A percentile compares a stretch with the other conserved stretches of the same genome.
phyloP scores from a whole-genome alignment of 2,888 invertebrate genomes.

The Dryomyza anilis region DNA sequence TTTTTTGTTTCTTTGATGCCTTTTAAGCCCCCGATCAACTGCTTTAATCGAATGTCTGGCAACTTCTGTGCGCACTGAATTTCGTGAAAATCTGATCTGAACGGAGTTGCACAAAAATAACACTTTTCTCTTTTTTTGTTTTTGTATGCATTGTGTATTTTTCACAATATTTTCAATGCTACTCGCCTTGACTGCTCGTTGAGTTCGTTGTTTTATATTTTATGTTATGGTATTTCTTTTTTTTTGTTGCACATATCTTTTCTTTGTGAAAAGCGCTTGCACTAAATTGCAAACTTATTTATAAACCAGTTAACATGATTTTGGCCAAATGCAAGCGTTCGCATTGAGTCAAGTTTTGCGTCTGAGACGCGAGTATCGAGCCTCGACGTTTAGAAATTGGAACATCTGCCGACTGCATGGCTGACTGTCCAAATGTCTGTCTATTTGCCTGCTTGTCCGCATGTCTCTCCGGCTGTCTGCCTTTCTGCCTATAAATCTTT shows the following conservation, averaged over 20 bases:
- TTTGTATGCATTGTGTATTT: background rate
- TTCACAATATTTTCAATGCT: background rate
- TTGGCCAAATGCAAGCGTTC: background rate
- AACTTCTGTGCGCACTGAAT: conserved; percentile 24
- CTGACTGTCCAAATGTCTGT: background rate
- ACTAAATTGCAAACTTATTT: conserved; percentile 24
- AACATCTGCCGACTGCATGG: conserved; percentile 5
- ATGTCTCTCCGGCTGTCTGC: background rate
- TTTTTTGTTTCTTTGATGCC: background rate
- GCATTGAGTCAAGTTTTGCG: background rate
- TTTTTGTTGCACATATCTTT: too few species aligned
- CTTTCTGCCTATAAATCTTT: background rate
- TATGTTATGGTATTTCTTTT: conserved; percentile 9
- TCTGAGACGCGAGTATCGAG: background rate
- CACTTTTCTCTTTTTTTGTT: conserved; percentile 27
- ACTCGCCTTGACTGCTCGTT: background rate
- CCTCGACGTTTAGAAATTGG: conserved; percentile 12
- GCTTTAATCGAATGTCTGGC: conserved; percentile 26
- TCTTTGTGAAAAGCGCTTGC: conserved; percentile 12
- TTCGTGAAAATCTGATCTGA: conserved; percentile 21
- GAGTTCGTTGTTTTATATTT: background rate
- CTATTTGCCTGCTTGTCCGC: background rate
- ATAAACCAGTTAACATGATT: conserved; percentile 14
- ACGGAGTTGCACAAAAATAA: conserved; percentile 12
- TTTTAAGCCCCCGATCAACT: conserved; percentile 22